Conservation (phyloP, 2,113 vertebrate species). For the Tragulus kanchil region DNA sequence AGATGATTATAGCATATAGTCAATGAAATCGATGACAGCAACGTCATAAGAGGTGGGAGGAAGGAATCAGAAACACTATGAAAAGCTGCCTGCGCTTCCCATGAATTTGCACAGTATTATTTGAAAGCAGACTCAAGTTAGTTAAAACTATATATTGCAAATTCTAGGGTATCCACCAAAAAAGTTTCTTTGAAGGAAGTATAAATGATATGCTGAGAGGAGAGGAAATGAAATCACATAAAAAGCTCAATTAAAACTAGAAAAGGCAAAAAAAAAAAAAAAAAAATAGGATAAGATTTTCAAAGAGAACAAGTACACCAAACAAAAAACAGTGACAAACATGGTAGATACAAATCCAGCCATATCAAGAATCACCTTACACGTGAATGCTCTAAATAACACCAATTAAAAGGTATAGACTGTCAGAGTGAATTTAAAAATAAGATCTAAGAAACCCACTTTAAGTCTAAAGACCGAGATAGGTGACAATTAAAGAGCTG, state of each 20-base stretch:
- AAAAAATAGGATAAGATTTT: not conserved
- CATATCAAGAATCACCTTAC: not conserved
- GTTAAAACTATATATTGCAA: not conserved
- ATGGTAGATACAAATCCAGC: not conserved
- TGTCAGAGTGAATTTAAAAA: not conserved
- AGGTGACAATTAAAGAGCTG: not conserved
- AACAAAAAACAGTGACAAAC: not conserved
- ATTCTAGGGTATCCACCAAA: not conserved
- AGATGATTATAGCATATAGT: not conserved
- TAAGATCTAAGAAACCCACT: constrained; percentile 4
- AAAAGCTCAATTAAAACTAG: constrained; percentile 5
- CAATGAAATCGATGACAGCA: not conserved
- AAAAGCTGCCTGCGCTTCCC: not conserved
- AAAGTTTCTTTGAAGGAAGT: not conserved
- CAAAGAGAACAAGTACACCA: not conserved
- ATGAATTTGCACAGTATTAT: not conserved
- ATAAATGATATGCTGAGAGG: not conserved
- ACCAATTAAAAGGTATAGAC: not conserved
- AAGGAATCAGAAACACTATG: not conserved
- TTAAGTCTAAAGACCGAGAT: not conserved
- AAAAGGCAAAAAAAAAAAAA: not conserved
- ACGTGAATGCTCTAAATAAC: not conserved
- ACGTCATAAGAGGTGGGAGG: not conserved
- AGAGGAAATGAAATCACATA: not conserved
- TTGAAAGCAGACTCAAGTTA: not conserved